Evolutionary conservation across 2,888 invertebrate species (phyloP).

Genomic region (Hermodice carunculata): DNA sequence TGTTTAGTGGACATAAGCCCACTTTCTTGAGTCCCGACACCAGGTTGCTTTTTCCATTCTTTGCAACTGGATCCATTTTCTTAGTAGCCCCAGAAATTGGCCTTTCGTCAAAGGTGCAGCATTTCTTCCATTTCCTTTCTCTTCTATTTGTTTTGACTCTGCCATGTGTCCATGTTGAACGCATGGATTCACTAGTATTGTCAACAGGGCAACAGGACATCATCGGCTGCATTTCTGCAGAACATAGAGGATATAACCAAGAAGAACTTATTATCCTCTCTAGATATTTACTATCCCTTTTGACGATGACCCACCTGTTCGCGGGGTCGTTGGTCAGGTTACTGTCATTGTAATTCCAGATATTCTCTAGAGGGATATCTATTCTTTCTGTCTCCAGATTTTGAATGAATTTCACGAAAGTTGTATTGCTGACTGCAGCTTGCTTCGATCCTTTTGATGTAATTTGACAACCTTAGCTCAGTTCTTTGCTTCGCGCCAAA

Average conservation of each 20-base stretch:
- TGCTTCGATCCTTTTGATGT: not conserved
- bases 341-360: constrained; percentile 64
- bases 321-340: constrained; percentile 66
- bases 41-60: not conserved
- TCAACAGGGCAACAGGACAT: not conserved
- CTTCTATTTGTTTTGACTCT: constrained; percentile 55
- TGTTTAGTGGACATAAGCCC: not conserved
- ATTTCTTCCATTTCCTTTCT: not conserved
- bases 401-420: too few relatives aligned
- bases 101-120: not conserved
- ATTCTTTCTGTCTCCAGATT: too few relatives aligned
- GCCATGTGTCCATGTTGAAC: constrained; percentile 65
- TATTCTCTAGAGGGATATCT: too few relatives aligned
- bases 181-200: constrained; percentile 54
- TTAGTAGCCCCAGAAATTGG: not conserved
- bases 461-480: not conserved
- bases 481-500: not conserved
- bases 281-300: constrained; percentile 49
- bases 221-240: not conserved
- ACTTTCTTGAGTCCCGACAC: not conserved
- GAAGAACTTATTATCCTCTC: constrained; percentile 61
- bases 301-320: constrained; percentile 46
- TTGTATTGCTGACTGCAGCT: too few relatives aligned
- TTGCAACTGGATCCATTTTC: not conserved
- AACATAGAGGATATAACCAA: constrained; percentile 37